These are phyloP conservation scores for Spodoptera exigua DNA, from an alignment of 2,888 invertebrate species.

Conservation along the genomic window DNA sequence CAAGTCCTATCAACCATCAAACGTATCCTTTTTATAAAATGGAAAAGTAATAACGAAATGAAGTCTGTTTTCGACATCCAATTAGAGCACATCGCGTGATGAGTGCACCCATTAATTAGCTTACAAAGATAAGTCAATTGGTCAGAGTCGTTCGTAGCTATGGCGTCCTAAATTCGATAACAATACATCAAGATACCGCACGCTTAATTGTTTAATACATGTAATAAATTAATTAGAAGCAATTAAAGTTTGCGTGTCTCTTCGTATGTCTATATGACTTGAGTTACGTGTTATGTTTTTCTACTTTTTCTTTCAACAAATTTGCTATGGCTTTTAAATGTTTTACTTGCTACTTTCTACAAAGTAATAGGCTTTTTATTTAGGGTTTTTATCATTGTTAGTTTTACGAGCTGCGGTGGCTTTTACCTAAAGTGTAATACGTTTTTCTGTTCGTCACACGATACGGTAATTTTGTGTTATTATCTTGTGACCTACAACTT, in stretches of 20 bases:
- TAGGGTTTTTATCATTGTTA: constrained; percentile 50
- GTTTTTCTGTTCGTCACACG: constrained; percentile 48
- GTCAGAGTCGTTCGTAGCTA: constrained; percentile 71
- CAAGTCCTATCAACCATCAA: constrained; percentile 46
- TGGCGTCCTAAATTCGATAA: constrained; percentile 82
- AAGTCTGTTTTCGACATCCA: constrained; percentile 73
- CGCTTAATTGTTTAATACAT: constrained; percentile 88
- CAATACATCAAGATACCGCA: constrained; percentile 84
- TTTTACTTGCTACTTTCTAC: constrained; percentile 66
- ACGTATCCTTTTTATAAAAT: constrained; percentile 56
- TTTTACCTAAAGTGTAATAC: constrained; percentile 47
- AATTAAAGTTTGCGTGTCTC: constrained; percentile 84
- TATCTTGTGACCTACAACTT: constrained; percentile 34
- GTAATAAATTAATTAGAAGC: constrained; percentile 88
- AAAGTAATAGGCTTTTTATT: constrained; percentile 52
- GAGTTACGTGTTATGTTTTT: constrained; percentile 71
- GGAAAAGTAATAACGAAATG: constrained; percentile 70
- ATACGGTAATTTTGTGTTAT: constrained; percentile 50
- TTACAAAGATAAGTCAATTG: constrained; percentile 87
- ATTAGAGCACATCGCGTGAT: constrained; percentile 83
- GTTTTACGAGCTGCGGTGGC: constrained; percentile 42
- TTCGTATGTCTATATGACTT: constrained; percentile 69
- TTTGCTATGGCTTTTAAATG: constrained; percentile 75
- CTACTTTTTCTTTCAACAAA: constrained; percentile 68
- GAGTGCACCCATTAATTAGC: constrained; percentile 82